Evolutionary conservation across 2,113 vertebrate genomes (phyloP).

Genomic region (Tragelaphus imberbis): DNA sequence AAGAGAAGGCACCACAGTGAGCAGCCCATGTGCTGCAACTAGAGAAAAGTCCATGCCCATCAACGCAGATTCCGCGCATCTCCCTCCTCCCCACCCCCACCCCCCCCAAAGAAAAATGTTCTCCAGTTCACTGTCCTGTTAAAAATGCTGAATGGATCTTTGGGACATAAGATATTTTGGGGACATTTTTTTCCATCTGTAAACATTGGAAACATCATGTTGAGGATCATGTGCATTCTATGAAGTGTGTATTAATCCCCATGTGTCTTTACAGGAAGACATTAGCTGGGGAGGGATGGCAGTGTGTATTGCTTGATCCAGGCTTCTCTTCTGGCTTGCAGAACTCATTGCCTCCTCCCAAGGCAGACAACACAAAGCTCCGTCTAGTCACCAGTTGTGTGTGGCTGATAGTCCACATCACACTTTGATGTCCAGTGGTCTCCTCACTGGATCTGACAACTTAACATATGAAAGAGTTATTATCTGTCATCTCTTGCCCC

Average conservation of each 20-base stretch:
- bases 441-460: neutral
- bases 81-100: fast-evolving
- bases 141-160: neutral
- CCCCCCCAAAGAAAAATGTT: too few species aligned
- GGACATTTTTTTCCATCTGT: neutral
- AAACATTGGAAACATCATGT: neutral
- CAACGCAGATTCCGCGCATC: too few species aligned
- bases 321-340: neutral
- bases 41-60: too few species aligned
- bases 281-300: neutral
- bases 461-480: neutral
- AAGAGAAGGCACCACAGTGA: too few species aligned
- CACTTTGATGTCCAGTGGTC: neutral
- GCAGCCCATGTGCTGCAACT: too few species aligned
- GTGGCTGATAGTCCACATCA: neutral
- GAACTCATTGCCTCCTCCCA: neutral
- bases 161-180: neutral
- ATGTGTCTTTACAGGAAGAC: neutral
- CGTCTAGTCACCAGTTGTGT: neutral
- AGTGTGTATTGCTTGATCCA: neutral
- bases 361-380: neutral
- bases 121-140: too few species aligned
- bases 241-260: neutral
- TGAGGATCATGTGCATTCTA: neutral
- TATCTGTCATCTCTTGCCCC: neutral